phyloP scores from a whole-genome alignment of 2,113 vertebrate genomes.

The Microtus montanus region DNA sequence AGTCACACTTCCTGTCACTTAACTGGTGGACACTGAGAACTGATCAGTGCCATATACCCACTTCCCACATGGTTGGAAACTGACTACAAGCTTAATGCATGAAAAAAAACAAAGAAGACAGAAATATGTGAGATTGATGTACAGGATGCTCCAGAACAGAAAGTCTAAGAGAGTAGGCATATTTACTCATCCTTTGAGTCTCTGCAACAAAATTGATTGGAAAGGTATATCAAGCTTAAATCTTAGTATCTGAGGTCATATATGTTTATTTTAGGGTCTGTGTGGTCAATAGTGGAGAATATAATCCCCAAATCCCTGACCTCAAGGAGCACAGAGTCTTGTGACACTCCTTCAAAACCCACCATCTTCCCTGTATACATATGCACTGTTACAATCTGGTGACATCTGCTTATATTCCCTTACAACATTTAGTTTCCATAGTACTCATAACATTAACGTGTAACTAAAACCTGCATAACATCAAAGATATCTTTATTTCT shows the following conservation, averaged over 20 bases:
- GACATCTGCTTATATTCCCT: background rate
- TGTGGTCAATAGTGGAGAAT: background rate
- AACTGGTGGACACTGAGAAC: background rate
- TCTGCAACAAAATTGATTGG: background rate
- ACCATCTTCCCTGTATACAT: background rate
- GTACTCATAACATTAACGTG: background rate
- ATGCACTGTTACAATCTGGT: background rate
- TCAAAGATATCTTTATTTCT: background rate
- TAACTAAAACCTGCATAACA: background rate
- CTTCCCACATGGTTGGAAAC: background rate
- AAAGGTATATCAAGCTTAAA: background rate
- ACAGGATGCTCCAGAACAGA: background rate
- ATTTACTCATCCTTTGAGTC: background rate
- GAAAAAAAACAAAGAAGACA: background rate
- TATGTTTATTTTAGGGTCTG: too few relatives aligned
- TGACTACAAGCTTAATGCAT: background rate
- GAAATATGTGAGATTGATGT: background rate
- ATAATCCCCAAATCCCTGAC: too few relatives aligned
- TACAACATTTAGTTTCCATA: background rate
- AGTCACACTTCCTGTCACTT: background rate
- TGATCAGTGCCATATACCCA: accelerated
- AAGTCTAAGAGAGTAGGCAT: background rate
- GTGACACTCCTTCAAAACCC: background rate
- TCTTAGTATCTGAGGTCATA: background rate
- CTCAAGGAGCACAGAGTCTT: background rate